Evolutionary conservation across 2,113 vertebrate species (phyloP), one percentile per base, ranked within the genome.

Genomic region (Paracanthobrama guichenoti): DNA sequence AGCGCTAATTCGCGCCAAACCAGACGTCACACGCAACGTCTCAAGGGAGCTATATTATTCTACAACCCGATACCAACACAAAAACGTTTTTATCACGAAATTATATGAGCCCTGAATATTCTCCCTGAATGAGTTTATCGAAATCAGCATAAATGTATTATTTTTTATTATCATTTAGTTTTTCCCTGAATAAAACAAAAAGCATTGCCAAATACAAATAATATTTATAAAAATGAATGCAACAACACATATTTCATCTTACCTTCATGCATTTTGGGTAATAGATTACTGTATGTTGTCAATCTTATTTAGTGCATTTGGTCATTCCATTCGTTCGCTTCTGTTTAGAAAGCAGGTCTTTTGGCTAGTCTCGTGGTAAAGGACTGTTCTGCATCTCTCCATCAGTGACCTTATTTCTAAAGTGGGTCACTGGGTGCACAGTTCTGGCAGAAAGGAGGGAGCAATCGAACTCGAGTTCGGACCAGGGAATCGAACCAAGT

Each of bases 371-470:
- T 78, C 13, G n/a, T 62, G 76, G 62, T 26, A 62, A 26, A 60
- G 20, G 31, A 44, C 12, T 60, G 31, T 13, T 60, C 20, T 60
- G 75, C n/a, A 24, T 79, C 39, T 79, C 14, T 24, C 57, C 76
- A 79, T 59, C 75, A 78, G 5, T 62, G 57, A 79, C 57, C 57
- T 79, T 44, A 18, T 62, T 79, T 79, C 14, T 44, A 28, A 79
- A 62, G 39, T 79, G 57, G 57, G 57, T 79, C 57, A 79, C 16
- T 62, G 35, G 14, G 57, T 62, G n/a, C 76, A 79, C n/a, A 10
- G 39, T 39, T 26, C 35, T 46, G 57, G 13, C 57, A 46, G 57
- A 62, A 6, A 79, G 53, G 14, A 2, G 18, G 50, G 6, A 55
- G 50, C 50, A 55, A 55, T 55, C 53, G 53, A 55, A 55, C 18